A percentile compares a stretch with the other conserved stretches of the same genome.
Conservation (phyloP, 2,113 vertebrate species). For the Coryphaenoides rupestris region DNA sequence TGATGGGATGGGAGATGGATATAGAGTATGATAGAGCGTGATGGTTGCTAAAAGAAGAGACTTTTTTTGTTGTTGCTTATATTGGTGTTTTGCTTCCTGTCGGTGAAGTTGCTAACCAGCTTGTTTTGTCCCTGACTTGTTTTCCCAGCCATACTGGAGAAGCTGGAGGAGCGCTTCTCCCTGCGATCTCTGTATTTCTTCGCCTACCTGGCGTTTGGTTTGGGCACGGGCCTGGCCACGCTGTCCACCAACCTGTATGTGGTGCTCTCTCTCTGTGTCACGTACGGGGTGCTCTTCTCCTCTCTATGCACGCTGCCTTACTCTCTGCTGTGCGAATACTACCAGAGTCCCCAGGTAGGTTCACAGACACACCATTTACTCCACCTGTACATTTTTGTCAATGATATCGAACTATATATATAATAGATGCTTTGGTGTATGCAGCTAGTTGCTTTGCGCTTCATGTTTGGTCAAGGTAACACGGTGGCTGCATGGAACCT, state of each 20-base stretch:
- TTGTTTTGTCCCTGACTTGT: not conserved
- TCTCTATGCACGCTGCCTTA: slow-evolving; percentile 97
- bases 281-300: slow-evolving; percentile 92
- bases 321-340: slow-evolving; percentile 97
- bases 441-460: too few species aligned
- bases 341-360: slow-evolving; percentile 92
- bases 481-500: too few species aligned
- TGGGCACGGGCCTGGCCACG: slow-evolving; percentile 91
- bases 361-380: not conserved
- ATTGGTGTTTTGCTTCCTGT: not conserved
- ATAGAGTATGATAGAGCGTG: not conserved
- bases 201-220: slow-evolving; percentile 90
- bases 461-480: too few species aligned
- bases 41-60: not conserved
- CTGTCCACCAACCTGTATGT: slow-evolving; percentile 90
- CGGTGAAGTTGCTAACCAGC: not conserved
- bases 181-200: slow-evolving; percentile 92
- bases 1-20: not conserved
- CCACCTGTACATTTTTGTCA: not conserved
- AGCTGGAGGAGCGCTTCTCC: slow-evolving; percentile 89
- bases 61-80: too few species aligned
- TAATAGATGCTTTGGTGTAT: not conserved
- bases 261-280: slow-evolving; percentile 88
- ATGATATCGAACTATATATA: not conserved
- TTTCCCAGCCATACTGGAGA: slow-evolving; percentile 85